phyloP scores from a whole-genome alignment of 2,113 vertebrate species.

The Zapornia atra region DNA sequence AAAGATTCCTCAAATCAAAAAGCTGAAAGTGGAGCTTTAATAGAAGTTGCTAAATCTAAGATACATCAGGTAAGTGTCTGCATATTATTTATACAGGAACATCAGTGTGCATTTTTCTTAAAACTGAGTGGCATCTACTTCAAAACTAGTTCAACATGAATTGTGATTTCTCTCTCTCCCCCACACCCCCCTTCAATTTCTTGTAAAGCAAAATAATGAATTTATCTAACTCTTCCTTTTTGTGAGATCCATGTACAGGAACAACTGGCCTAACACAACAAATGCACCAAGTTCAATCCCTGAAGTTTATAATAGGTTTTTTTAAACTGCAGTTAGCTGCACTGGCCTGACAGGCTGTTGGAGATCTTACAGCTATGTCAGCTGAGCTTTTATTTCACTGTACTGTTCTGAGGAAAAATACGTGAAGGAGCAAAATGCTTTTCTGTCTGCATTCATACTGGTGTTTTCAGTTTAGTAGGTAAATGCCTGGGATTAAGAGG shows the following conservation, averaged over 20 bases:
- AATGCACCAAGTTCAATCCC: background rate
- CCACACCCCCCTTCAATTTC: background rate
- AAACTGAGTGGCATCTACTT: background rate
- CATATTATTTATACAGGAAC: background rate
- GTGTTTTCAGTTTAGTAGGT: background rate
- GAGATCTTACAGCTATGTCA: background rate
- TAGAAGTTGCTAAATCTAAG: constrained; percentile 93
- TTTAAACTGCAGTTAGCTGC: background rate
- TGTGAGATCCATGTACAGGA: background rate
- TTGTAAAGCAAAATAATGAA: background rate
- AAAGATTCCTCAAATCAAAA: constrained; percentile 87
- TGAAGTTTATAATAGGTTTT: background rate
- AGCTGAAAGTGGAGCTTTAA: constrained; percentile 85
- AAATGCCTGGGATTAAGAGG: background rate
- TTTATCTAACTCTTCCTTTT: background rate
- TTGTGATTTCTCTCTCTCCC: background rate
- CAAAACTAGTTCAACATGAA: background rate
- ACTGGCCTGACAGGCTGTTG: background rate
- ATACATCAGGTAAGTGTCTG: constrained; percentile 88
- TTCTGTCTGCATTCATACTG: background rate
- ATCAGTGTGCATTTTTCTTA: background rate
- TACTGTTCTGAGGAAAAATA: background rate
- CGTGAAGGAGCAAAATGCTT: background rate
- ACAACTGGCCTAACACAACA: background rate
- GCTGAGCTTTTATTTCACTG: background rate